These are phyloP conservation scores for Bugula neritina DNA, from an alignment of 2,888 invertebrate species.

Conservation along the genomic window DNA sequence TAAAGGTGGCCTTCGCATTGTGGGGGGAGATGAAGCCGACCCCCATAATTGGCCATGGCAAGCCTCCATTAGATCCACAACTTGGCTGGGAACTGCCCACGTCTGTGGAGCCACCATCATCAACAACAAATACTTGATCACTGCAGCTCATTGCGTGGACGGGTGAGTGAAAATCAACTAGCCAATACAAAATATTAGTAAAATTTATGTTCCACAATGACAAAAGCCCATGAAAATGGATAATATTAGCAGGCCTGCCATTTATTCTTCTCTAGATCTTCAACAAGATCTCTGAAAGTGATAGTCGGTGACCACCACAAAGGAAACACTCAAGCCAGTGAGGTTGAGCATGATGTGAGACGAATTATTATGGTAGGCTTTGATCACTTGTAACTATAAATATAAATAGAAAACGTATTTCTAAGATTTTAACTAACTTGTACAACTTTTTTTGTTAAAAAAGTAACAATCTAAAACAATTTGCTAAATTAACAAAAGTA, in stretches of 20 bases:
- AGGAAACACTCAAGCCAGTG: constrained; percentile 11
- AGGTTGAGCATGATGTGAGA: background rate
- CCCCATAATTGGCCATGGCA: constrained; percentile 24
- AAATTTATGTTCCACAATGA: too few species aligned
- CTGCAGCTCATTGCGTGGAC: constrained; percentile 25
- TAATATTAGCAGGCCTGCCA: too few species aligned
- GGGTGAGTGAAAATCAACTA: too few species aligned
- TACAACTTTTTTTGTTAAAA: too few species aligned
- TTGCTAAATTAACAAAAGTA: too few species aligned
- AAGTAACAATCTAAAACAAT: too few species aligned
- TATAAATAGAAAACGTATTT: too few species aligned
- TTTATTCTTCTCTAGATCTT: constrained; percentile 6
- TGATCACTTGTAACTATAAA: too few species aligned
- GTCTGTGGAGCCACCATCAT: constrained; percentile 27
- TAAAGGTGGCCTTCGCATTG: background rate
- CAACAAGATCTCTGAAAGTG: background rate
- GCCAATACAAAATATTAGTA: too few species aligned
- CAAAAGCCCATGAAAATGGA: too few species aligned
- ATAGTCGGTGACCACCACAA: constrained; percentile 20
- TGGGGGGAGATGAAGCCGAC: constrained; percentile 18
- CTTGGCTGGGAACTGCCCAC: constrained; percentile 10
- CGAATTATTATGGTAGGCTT: constrained; percentile 10
- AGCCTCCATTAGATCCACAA: constrained; percentile 1
- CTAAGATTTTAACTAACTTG: too few species aligned
- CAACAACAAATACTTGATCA: background rate